Conservation (phyloP, 1,140 invertebrate genomes). For the Thalassaphorura encarpata region DNA sequence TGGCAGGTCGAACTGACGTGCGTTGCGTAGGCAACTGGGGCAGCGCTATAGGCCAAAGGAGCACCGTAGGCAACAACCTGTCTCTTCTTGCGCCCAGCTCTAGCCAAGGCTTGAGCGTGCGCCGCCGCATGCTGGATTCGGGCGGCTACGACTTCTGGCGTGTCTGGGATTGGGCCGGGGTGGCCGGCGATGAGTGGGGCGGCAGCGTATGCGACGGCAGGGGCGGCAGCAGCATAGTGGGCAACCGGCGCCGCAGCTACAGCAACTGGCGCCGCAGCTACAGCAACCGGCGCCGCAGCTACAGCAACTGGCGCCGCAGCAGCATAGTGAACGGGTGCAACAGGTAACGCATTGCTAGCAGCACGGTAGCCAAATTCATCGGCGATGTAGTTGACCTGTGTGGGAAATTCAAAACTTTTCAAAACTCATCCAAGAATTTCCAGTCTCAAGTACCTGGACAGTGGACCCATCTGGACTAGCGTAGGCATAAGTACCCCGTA, state of each 20-base stretch:
- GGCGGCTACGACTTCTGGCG: conserved; percentile 34
- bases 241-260: conserved; percentile 1
- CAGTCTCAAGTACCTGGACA: conserved; percentile 8
- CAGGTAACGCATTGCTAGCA: conserved; percentile 42
- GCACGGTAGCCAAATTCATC: conserved; percentile 45
- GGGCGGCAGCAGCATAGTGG: conserved; percentile 31
- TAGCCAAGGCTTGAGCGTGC: conserved; percentile 25
- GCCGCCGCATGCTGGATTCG: conserved; percentile 31
- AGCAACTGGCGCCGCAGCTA: background rate
- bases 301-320: conserved; percentile 29
- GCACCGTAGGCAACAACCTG: conserved; percentile 20
- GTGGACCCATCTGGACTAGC: background rate
- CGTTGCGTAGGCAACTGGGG: conserved; percentile 22
- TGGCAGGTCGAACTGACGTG: too few relatives aligned
- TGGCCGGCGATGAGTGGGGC: background rate
- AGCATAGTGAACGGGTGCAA: conserved; percentile 39
- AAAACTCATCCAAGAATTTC: background rate
- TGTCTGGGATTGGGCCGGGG: conserved; percentile 26
- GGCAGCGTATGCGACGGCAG: conserved; percentile 28
- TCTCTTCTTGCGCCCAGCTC: conserved; percentile 21
- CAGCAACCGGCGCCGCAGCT: conserved; percentile 16
- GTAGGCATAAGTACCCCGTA: conserved; percentile 37
- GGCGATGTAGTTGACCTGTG: conserved; percentile 42
- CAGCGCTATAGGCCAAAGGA: conserved; percentile 9
- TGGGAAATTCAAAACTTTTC: background rate